phyloP scores from a whole-genome alignment of 1,140 invertebrate genomes.

The Drosophila repleta region DNA sequence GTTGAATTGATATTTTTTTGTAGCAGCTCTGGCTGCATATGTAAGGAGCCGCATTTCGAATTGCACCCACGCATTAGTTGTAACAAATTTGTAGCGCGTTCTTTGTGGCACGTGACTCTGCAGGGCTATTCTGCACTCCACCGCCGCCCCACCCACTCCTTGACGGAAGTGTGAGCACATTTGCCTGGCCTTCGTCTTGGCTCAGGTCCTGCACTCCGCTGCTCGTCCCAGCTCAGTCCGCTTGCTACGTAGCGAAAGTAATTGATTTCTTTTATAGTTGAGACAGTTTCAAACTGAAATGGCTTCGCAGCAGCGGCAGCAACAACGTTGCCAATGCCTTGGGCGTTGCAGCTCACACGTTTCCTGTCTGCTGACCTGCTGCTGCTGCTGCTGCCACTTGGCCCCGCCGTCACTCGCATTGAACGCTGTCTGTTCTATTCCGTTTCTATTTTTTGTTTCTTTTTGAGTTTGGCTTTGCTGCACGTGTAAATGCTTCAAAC shows the following conservation, averaged over 20 bases:
- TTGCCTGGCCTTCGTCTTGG: constrained; percentile 28
- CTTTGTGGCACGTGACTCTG: constrained; percentile 70
- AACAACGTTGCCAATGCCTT: constrained; percentile 59
- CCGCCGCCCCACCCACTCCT: constrained; percentile 14
- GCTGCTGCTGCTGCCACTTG: constrained; percentile 14
- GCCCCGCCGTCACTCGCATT: constrained; percentile 18
- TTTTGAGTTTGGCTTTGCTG: constrained; percentile 65
- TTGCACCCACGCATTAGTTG: constrained; percentile 81
- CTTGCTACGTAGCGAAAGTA: constrained; percentile 66
- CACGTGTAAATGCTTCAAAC: constrained; percentile 80
- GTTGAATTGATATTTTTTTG: constrained; percentile 15
- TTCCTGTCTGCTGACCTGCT: constrained; percentile 51
- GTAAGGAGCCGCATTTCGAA: constrained; percentile 68
- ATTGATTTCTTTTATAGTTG: constrained; percentile 82
- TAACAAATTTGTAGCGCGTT: constrained; percentile 82
- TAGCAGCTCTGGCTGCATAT: constrained; percentile 38
- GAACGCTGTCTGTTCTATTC: constrained; percentile 54
- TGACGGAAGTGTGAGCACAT: constrained; percentile 75
- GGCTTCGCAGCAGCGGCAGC: constrained; percentile 63
- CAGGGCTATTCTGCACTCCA: constrained; percentile 5
- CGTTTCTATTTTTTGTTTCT: constrained; percentile 15
- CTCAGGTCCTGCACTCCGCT: constrained; percentile 1
- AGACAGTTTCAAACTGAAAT: constrained; percentile 80
- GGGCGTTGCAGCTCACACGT: constrained; percentile 39
- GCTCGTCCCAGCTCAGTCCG: not conserved